phyloP scores from a whole-genome alignment of 2,888 invertebrate genomes.

The Auanema sp. region DNA sequence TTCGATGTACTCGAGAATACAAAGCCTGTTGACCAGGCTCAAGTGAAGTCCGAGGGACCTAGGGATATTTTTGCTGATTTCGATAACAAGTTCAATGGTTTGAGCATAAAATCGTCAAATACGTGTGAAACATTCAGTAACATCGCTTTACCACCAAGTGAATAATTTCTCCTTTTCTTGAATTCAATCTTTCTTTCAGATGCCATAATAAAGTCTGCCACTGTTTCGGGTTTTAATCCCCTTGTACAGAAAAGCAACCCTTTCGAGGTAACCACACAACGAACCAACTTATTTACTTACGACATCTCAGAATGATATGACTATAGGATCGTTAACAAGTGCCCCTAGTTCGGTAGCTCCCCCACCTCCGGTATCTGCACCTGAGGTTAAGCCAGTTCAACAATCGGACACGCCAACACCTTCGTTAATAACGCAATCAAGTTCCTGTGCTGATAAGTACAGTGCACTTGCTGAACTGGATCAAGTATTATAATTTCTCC shows the following conservation, averaged over 20 bases:
- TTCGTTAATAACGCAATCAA: neutral
- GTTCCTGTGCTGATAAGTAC: conserved; percentile 25
- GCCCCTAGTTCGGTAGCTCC: neutral
- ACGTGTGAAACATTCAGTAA: conserved; percentile 6
- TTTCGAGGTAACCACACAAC: too few relatives aligned
- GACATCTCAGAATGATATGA: too few relatives aligned
- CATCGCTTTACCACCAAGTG: too few relatives aligned
- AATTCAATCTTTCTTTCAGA: too few relatives aligned
- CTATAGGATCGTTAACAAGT: too few relatives aligned
- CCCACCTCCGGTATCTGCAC: conserved; percentile 2
- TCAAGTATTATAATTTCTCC: conserved; percentile 12
- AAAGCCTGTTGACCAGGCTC: too few relatives aligned
- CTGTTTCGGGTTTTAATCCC: too few relatives aligned
- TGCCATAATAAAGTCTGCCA: too few relatives aligned
- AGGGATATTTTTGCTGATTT: conserved; percentile 18
- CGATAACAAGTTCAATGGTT: conserved; percentile 16
- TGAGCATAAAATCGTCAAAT: conserved; percentile 11
- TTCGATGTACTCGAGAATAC: too few relatives aligned
- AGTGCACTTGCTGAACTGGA: conserved; percentile 35
- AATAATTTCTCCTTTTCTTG: too few relatives aligned
- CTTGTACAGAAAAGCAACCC: too few relatives aligned
- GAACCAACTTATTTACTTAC: too few relatives aligned
- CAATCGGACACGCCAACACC: neutral
- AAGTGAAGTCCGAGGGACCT: neutral
- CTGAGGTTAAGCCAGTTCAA: neutral